A percentile compares a stretch with the other conserved stretches of the same genome.
phyloP scores from a whole-genome alignment of 2,113 vertebrate genomes.

The Solea senegalensis region DNA sequence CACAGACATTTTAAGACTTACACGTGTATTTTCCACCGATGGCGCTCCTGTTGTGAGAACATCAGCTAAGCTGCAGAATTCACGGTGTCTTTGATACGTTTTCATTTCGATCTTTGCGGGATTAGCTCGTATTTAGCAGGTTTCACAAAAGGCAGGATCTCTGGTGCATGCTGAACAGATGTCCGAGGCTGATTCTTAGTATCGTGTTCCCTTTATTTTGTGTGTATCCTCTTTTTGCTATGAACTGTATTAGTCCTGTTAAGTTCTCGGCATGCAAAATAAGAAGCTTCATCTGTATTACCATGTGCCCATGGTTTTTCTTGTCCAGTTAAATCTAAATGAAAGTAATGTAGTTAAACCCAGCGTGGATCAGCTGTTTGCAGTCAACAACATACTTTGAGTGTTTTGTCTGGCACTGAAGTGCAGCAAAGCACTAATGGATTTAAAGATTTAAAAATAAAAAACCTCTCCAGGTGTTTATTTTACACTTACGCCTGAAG shows the following conservation, averaged over 20 bases:
- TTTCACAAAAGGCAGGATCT: not conserved
- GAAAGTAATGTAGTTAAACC: slow-evolving; percentile 2
- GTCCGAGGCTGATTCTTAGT: not conserved
- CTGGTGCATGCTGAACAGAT: not conserved
- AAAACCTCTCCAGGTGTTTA: slow-evolving; percentile 22
- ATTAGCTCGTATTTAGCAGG: slow-evolving; percentile 13
- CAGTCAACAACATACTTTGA: not conserved
- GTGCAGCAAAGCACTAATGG: slow-evolving; percentile 2
- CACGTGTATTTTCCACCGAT: slow-evolving; percentile 33
- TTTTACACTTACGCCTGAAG: slow-evolving; percentile 20
- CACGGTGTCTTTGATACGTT: slow-evolving; percentile 29
- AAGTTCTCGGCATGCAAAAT: not conserved
- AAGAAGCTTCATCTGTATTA: not conserved
- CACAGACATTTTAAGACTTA: slow-evolving; percentile 44
- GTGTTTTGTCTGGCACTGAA: slow-evolving; percentile 5
- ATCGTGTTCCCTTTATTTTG: slow-evolving; percentile 3
- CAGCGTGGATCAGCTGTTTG: slow-evolving; percentile 12
- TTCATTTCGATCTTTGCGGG: slow-evolving; percentile 4
- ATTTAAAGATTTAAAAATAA: slow-evolving; percentile 7
- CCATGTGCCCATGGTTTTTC: not conserved
- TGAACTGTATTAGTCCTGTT: too few species aligned
- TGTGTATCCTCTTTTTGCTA: not conserved
- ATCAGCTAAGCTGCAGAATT: slow-evolving; percentile 23
- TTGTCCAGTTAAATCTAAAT: slow-evolving; percentile 3
- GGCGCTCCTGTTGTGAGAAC: slow-evolving; percentile 21